Percentiles rank a stretch among this genome's conserved stretches.
These are phyloP conservation scores for Calosoma granatense DNA, from an alignment of 1,140 invertebrate species.

Conservation along the genomic window DNA sequence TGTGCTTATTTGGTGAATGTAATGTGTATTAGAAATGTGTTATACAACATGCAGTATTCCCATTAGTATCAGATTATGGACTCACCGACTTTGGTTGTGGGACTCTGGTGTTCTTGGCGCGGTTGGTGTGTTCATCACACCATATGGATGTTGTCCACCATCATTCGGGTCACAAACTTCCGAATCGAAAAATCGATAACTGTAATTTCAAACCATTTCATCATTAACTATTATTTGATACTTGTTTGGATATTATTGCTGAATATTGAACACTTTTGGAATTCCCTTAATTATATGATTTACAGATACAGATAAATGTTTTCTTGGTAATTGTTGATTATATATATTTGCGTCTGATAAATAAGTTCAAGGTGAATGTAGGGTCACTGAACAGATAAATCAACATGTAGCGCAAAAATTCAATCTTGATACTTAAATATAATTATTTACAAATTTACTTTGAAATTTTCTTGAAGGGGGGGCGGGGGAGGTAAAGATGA, in stretches of 20 bases:
- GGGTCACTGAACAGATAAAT: not conserved
- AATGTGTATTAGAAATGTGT: no score
- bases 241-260: no score
- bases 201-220: conserved; percentile 9
- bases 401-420: no score
- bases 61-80: no score
- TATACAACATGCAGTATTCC: no score
- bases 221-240: not conserved
- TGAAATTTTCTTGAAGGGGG: not conserved
- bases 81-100: conserved; percentile 31
- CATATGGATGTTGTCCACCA: conserved; percentile 22
- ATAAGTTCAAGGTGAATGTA: not conserved
- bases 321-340: no score
- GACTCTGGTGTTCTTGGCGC: conserved; percentile 49
- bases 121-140: conserved; percentile 44
- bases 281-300: not conserved
- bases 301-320: no score
- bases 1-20: no score
- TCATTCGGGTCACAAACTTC: conserved; percentile 29
- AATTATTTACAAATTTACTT: not conserved
- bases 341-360: no score
- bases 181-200: conserved; percentile 36
- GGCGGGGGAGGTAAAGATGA: not conserved
- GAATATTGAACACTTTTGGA: not conserved
- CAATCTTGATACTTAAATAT: conserved; percentile 1